These are phyloP conservation scores for Craniophora ligustri DNA, from an alignment of 2,888 invertebrate species.

Conservation along the genomic window DNA sequence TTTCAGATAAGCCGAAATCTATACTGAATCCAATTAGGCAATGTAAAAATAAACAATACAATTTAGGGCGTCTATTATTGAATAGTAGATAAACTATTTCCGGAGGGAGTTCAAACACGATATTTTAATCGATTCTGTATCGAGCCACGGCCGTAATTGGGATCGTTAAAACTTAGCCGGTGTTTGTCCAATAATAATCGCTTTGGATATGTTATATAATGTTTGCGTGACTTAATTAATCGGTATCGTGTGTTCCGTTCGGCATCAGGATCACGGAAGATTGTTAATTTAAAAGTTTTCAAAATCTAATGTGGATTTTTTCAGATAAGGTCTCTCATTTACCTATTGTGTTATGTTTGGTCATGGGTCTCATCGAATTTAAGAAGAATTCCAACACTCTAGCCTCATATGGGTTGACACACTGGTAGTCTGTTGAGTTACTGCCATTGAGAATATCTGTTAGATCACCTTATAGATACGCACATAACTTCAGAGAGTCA, in stretches of 20 bases:
- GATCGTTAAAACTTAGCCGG: constrained; percentile 43
- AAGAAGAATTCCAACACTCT: no score
- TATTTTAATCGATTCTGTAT: constrained; percentile 35
- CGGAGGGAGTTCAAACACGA: constrained; percentile 20
- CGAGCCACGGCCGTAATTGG: constrained; percentile 40
- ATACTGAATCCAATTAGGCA: constrained; percentile 28
- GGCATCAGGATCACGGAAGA: neutral
- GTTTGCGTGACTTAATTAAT: constrained; percentile 28
- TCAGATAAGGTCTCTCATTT: no score
- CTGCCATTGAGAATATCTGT: no score
- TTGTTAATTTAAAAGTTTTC: no score
- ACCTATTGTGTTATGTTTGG: no score
- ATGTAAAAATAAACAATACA: constrained; percentile 29
- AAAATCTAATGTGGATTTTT: no score
- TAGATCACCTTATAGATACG: no score
- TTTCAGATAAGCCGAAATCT: constrained; percentile 16
- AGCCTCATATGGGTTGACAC: no score
- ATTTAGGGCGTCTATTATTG: constrained; percentile 27
- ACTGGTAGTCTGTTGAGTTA: no score
- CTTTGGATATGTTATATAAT: constrained; percentile 21
- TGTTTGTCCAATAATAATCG: constrained; percentile 34
- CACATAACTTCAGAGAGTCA: no score
- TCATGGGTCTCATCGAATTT: no score
- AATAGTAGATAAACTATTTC: constrained; percentile 38
- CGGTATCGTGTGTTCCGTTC: constrained; percentile 11